Evolutionary conservation across 2,888 invertebrate species (phyloP).

Genomic region (Dicyrtomina minuta): DNA sequence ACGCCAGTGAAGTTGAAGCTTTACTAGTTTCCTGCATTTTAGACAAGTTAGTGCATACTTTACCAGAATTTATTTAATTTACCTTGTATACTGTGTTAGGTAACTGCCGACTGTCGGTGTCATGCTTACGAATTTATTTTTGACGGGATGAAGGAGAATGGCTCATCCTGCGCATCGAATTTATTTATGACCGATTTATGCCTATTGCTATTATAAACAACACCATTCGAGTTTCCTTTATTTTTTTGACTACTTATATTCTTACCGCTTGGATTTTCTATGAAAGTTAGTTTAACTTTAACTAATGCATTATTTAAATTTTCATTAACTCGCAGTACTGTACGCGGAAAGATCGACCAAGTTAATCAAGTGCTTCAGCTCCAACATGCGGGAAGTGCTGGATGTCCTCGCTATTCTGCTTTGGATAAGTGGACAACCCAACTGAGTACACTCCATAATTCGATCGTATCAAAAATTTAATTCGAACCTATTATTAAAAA

Average conservation of each 20-base stretch:
- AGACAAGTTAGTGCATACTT: slow-evolving; percentile 88
- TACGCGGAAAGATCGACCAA: slow-evolving; percentile 67
- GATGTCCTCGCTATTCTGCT: slow-evolving; percentile 76
- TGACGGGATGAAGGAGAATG: too few species aligned
- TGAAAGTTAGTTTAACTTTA: not conserved
- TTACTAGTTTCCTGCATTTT: slow-evolving; percentile 95
- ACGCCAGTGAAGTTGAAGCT: slow-evolving; percentile 92
- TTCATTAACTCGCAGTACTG: slow-evolving; percentile 57
- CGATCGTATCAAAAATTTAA: slow-evolving; percentile 85
- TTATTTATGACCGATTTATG: too few species aligned
- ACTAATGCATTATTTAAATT: not conserved
- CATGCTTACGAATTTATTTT: too few species aligned
- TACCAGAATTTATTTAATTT: not conserved
- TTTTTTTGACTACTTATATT: too few species aligned
- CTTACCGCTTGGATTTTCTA: too few species aligned
- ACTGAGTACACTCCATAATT: slow-evolving; percentile 80
- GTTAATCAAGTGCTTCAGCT: slow-evolving; percentile 91
- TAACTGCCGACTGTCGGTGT: too few species aligned
- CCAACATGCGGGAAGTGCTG: slow-evolving; percentile 73
- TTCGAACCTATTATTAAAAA: not conserved
- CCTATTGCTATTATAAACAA: too few species aligned
- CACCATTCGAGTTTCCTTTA: too few species aligned
- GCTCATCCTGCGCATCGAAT: too few species aligned
- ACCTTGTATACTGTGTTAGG: too few species aligned
- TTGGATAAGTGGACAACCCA: slow-evolving; percentile 96